Conservation (phyloP, 2,797 vertebrate genomes). For the Enteromius trimaculatus region DNA sequence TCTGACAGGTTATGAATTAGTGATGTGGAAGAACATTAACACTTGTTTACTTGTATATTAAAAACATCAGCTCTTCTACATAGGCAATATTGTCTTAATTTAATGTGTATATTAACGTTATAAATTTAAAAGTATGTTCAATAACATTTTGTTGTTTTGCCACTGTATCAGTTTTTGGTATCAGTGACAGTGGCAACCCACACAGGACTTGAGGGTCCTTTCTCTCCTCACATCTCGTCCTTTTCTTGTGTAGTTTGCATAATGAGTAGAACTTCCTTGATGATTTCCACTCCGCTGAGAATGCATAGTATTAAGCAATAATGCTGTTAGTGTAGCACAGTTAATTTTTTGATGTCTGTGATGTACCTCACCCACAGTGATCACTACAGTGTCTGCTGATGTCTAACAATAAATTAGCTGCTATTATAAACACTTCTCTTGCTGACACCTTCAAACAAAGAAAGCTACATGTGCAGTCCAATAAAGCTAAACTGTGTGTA, state of each 20-base stretch:
- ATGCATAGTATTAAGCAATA: slow-evolving; percentile 3
- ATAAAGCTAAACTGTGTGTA: background rate
- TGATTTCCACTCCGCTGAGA: slow-evolving; percentile 11
- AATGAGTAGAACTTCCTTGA: slow-evolving; percentile 3
- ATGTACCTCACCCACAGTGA: background rate
- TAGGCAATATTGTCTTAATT: background rate
- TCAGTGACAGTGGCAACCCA: background rate
- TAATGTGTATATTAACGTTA: background rate
- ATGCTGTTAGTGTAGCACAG: background rate
- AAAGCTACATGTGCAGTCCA: background rate
- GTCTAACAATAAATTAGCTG: background rate
- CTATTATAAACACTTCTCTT: background rate
- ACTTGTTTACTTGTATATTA: background rate
- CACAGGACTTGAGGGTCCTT: no score
- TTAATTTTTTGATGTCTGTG: slow-evolving; percentile 15
- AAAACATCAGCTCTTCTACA: background rate
- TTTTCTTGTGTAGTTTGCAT: background rate
- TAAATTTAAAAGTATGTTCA: background rate
- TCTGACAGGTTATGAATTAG: background rate
- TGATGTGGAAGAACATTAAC: background rate
- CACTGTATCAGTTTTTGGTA: background rate
- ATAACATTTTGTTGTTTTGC: background rate
- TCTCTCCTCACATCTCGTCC: background rate
- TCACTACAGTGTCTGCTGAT: slow-evolving; percentile 4
- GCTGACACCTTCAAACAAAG: slow-evolving; percentile 12